Percentiles rank a stretch among this genome's conserved stretches.
Evolutionary conservation across 2,888 invertebrate genomes (phyloP).

Genomic region (Pristionchus mayeri): DNA sequence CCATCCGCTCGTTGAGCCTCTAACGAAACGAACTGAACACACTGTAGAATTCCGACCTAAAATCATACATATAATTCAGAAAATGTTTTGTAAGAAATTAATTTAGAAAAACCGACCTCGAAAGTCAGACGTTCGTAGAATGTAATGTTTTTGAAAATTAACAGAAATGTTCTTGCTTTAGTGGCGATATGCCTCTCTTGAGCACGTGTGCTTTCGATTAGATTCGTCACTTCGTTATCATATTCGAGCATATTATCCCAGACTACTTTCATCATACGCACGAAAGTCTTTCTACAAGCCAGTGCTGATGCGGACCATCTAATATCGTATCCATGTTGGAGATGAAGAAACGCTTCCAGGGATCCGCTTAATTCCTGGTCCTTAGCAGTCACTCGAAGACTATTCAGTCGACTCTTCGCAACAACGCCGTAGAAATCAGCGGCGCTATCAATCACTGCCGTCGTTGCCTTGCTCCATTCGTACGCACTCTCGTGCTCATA

Average conservation of each 20-base stretch:
- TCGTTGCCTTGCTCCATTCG: not conserved
- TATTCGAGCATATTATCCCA: not conserved
- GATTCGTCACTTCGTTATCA: not conserved
- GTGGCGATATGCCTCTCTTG: not conserved
- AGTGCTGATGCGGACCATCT: not conserved
- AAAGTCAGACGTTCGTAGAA: not conserved
- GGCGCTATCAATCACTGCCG: not conserved
- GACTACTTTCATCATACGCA: not conserved
- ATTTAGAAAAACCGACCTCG: not conserved
- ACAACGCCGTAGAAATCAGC: not conserved
- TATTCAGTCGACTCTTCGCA: not conserved
- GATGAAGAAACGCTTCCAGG: not conserved
- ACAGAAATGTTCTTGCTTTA: not conserved
- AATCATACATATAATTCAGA: too few relatives aligned
- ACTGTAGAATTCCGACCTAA: not conserved
- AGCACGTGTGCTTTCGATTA: not conserved
- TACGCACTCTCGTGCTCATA: not conserved
- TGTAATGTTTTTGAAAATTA: not conserved
- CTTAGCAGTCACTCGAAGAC: not conserved
- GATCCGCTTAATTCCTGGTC: not conserved
- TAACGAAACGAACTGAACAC: not conserved
- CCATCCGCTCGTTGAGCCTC: not conserved
- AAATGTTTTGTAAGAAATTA: too few relatives aligned
- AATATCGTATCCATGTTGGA: not conserved
- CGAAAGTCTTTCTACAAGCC: not conserved